Conservation (phyloP, 2,113 vertebrate species). For the Ovibos moschatus region DNA sequence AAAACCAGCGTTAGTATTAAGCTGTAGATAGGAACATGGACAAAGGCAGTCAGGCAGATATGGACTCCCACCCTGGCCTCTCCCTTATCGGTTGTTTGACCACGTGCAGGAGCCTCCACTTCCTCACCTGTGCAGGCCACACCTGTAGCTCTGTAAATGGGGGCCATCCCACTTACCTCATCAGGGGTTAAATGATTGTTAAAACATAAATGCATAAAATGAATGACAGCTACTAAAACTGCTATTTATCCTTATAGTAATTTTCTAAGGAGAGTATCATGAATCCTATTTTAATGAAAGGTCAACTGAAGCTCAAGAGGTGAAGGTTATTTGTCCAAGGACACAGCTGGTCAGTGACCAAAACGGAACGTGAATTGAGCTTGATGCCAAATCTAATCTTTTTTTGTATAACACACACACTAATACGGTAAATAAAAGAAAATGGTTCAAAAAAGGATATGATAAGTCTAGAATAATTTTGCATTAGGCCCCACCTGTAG, state of each 20-base stretch:
- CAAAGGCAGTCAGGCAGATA: not conserved
- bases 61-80: not conserved
- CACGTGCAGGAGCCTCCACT: not conserved
- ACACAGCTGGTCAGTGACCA: not conserved
- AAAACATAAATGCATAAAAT: not conserved
- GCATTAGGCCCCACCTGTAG: not conserved
- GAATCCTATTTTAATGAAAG: not conserved
- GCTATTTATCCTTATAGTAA: not conserved
- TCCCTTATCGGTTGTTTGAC: not conserved
- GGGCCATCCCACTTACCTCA: not conserved
- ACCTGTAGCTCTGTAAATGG: not conserved
- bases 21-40: not conserved
- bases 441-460: not conserved
- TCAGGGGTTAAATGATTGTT: not conserved
- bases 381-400: not conserved
- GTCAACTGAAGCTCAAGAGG: not conserved
- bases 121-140: not conserved
- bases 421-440: not conserved
- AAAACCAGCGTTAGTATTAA: not conserved
- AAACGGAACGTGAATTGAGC: not conserved
- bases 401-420: not conserved
- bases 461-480: not conserved
- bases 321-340: not conserved
- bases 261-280: not conserved
- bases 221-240: not conserved